Conservation (phyloP, 2,888 invertebrate species). For the Papilio gigon region DNA sequence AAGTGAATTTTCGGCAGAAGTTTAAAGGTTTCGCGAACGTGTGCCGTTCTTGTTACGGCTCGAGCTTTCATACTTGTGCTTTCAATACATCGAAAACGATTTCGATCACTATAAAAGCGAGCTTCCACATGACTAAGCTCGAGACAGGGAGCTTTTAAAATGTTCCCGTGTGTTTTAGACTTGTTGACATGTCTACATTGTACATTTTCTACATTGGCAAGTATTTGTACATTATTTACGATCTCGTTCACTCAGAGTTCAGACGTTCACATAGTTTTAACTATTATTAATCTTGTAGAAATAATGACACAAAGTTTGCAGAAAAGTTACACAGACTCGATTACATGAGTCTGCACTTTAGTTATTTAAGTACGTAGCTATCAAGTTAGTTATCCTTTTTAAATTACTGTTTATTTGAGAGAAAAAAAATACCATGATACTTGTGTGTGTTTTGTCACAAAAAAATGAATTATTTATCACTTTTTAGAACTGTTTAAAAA, state of each 20-base stretch:
- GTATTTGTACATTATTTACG: neutral
- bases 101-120: conserved; percentile 20
- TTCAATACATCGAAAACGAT: conserved; percentile 17
- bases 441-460: neutral
- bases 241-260: neutral
- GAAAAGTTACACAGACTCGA: neutral
- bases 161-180: conserved; percentile 1
- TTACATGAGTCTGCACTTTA: neutral
- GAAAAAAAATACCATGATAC: neutral
- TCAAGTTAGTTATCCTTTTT: neutral
- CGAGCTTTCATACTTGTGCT: conserved; percentile 21
- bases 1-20: conserved; percentile 19
- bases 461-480: too few relatives aligned
- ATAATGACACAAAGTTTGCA: neutral
- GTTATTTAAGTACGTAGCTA: neutral
- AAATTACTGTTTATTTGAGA: neutral
- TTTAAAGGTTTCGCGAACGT: conserved; percentile 23
- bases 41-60: conserved; percentile 27
- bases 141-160: conserved; percentile 12
- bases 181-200: conserved; percentile 13
- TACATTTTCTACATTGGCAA: neutral
- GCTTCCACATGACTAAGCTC: conserved; percentile 16
- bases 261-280: too few relatives aligned
- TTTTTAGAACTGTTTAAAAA: neutral
- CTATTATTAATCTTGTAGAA: too few relatives aligned